These are phyloP conservation scores for Prorops nasuta DNA, from an alignment of 1,140 invertebrate genomes.

Conservation along the genomic window DNA sequence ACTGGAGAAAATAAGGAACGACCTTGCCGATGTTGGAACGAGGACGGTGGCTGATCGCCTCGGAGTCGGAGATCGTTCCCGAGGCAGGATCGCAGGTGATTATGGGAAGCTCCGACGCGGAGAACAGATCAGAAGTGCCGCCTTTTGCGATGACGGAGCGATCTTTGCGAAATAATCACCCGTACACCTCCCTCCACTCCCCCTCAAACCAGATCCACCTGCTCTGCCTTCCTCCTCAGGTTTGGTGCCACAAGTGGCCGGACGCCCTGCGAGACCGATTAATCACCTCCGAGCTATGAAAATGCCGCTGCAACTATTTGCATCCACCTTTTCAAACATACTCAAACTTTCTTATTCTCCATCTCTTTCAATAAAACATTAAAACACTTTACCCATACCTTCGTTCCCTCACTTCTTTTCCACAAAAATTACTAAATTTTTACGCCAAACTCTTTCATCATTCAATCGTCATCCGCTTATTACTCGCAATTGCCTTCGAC, in stretches of 20 bases:
- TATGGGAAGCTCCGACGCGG: conserved; percentile 26
- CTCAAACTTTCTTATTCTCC: too few relatives aligned
- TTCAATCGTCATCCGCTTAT: too few relatives aligned
- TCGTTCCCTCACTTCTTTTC: too few relatives aligned
- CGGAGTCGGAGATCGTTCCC: conserved; percentile 13
- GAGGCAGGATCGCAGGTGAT: conserved; percentile 29
- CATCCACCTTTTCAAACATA: too few relatives aligned
- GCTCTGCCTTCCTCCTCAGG: too few relatives aligned
- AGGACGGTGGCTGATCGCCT: conserved; percentile 26
- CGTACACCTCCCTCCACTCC: conserved; percentile 21
- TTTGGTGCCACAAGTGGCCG: too few relatives aligned
- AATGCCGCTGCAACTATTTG: conserved; percentile 28
- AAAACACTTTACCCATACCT: too few relatives aligned
- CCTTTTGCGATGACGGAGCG: conserved; percentile 35
- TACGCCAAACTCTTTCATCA: too few relatives aligned
- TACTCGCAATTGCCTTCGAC: too few relatives aligned
- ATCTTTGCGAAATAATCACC: conserved; percentile 35
- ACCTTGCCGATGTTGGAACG: conserved; percentile 24
- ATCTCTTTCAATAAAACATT: too few relatives aligned
- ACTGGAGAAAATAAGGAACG: conserved; percentile 29
- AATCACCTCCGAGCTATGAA: conserved; percentile 29
- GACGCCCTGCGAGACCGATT: conserved; percentile 31
- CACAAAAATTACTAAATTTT: too few relatives aligned
- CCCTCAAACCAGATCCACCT: too few relatives aligned
- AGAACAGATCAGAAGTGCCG: conserved; percentile 34